Base-by-base conservation (phyloP, 1,140 invertebrate species). In the Aricia agestis region DNA sequence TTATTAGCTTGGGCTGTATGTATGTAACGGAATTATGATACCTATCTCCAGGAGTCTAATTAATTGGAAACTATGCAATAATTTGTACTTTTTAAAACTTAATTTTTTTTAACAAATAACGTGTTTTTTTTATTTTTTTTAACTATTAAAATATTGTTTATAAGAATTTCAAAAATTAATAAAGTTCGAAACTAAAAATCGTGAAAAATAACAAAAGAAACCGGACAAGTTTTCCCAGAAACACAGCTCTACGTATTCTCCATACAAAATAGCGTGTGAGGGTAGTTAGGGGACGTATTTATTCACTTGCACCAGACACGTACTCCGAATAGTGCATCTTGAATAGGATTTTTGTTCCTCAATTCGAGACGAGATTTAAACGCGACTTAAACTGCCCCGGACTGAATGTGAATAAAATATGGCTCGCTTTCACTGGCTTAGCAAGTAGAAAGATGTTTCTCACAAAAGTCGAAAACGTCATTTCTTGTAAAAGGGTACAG, bases 341-440 rank as follows among this genome's bases (percentile, higher is more conserved):
- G 45, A 52, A 52, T 52, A 52, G 45, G 11, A 52, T 52, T 52
- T 52, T 52, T 52, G 45, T 52, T 52, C 45, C 45, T 52, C 45
- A 52, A 52, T 52, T 15, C 45, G 45, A 52, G 45, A 15, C 45
- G 45, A 52, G 45, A 52, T 52, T 52, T 52, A 52, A 52, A 52
- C 45, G 45, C 45, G 45, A 52, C 45, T 52, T 52, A 52, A 52
- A 52, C 45, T 52, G 45, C 45, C 11, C 45, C 45, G 11, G 45
- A 52, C 45, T 52, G 45, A 52, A 11, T 52, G 45, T 52, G 45
- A 52, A 52, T 52, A 52, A 52, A 52, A 52, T 52, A 52, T 52
- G 13, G 45, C 45, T 36, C 36, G 36, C 45, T 52, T 15, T 52
- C 45, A 52, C 45, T 13, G 45, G 9, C 45, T 52, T 52, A 13